Evolutionary conservation across 2,888 invertebrate species (phyloP).

Genomic region (Terebella lapidaria): DNA sequence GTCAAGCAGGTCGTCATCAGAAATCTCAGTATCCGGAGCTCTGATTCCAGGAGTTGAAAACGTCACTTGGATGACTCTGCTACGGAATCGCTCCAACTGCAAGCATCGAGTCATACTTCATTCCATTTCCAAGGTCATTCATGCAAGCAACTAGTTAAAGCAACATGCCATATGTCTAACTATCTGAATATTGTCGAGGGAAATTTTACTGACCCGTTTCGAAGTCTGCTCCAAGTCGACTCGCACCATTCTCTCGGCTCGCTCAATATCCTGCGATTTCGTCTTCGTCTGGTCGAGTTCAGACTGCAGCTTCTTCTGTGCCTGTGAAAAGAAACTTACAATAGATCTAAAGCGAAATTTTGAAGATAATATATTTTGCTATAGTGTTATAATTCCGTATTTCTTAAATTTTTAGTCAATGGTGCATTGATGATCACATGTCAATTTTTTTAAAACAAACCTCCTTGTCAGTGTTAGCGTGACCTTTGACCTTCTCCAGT

Average conservation of each 20-base stretch:
- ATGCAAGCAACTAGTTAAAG: too few species aligned
- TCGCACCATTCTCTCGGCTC: conserved; percentile 46
- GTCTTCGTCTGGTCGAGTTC: conserved; percentile 36
- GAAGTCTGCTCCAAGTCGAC: conserved; percentile 46
- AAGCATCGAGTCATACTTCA: conserved; percentile 15
- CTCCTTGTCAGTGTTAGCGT: neutral
- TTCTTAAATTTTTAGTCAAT: too few species aligned
- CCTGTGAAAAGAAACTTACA: too few species aligned
- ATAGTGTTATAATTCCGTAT: too few species aligned
- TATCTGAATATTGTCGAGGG: too few species aligned
- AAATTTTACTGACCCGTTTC: conserved; percentile 37
- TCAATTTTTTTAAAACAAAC: too few species aligned
- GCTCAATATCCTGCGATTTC: conserved; percentile 43
- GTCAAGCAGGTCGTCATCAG: conserved; percentile 44
- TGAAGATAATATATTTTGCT: too few species aligned
- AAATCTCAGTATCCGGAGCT: conserved; percentile 33
- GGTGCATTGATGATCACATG: too few species aligned
- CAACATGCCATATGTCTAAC: too few species aligned
- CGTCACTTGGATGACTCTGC: conserved; percentile 45
- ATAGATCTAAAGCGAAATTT: too few species aligned
- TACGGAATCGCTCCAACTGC: conserved; percentile 47
- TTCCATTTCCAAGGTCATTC: too few species aligned
- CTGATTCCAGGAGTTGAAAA: conserved; percentile 46
- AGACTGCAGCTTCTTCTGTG: conserved; percentile 32
- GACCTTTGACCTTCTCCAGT: conserved; percentile 26